Conservation (phyloP, 2,888 invertebrate genomes). For the Emmelina monodactyla region DNA sequence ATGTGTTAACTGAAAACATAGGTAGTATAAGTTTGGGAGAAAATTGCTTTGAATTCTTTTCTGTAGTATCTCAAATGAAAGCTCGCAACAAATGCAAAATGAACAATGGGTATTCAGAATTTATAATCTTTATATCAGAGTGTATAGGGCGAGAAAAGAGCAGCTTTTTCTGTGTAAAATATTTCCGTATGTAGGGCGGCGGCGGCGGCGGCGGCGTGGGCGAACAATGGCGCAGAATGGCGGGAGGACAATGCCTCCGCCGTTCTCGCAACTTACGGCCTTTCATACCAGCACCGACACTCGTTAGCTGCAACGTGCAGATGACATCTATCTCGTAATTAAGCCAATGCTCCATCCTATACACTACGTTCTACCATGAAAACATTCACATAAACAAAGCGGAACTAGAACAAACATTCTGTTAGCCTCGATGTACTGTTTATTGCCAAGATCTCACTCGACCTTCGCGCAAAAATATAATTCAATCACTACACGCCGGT, state of each 20-base stretch:
- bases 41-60: too few relatives aligned
- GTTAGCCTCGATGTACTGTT: too few relatives aligned
- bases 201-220: too few relatives aligned
- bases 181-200: slow-evolving; percentile 16
- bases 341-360: not conserved
- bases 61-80: too few relatives aligned
- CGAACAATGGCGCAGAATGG: slow-evolving; percentile 16
- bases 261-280: not conserved
- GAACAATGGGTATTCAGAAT: not conserved
- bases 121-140: slow-evolving; percentile 1
- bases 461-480: too few relatives aligned
- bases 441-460: too few relatives aligned
- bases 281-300: not conserved
- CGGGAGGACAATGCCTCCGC: not conserved
- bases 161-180: slow-evolving; percentile 20
- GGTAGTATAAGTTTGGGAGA: too few relatives aligned
- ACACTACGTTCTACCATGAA: too few relatives aligned
- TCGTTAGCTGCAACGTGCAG: not conserved
- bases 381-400: too few relatives aligned
- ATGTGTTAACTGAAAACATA: too few relatives aligned
- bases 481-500: too few relatives aligned
- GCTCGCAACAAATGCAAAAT: not conserved
- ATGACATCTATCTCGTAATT: slow-evolving; percentile 1
- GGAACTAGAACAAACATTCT: too few relatives aligned
- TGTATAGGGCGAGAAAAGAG: not conserved